phyloP scores from a whole-genome alignment of 2,888 invertebrate species.

The Campoplex capitator region DNA sequence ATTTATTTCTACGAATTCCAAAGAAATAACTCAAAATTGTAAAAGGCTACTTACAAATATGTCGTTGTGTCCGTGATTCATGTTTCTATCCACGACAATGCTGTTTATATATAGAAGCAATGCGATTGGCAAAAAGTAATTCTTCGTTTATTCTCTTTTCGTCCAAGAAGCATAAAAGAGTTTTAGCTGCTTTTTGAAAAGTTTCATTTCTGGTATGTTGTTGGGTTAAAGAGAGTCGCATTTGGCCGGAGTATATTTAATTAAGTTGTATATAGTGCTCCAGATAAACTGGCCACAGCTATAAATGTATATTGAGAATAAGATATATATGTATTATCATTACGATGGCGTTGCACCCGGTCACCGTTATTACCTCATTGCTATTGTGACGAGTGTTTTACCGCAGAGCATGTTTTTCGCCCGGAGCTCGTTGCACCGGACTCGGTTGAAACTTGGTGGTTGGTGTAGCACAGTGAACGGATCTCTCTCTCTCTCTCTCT shows the following conservation, averaged over 20 bases:
- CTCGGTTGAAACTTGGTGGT: conserved; percentile 52
- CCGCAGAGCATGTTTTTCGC: conserved; percentile 46
- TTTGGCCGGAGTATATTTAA: conserved; percentile 35
- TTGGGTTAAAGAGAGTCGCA: neutral
- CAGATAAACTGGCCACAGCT: conserved; percentile 35
- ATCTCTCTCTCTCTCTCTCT: neutral
- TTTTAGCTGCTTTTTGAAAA: neutral
- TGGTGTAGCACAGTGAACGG: conserved; percentile 15
- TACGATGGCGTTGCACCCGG: conserved; percentile 57
- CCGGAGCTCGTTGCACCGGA: conserved; percentile 54
- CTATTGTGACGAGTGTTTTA: conserved; percentile 68
- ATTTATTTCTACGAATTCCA: neutral
- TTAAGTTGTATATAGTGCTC: conserved; percentile 29
- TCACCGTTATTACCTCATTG: conserved; percentile 68
- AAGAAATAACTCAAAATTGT: neutral
- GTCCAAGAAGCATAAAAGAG: neutral
- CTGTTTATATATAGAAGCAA: too few species aligned
- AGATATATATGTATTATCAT: conserved; percentile 5
- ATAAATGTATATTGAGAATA: conserved; percentile 30
- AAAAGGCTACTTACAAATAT: too few species aligned
- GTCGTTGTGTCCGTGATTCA: too few species aligned
- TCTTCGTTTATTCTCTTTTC: too few species aligned
- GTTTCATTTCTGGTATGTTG: neutral
- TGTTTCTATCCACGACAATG: too few species aligned
- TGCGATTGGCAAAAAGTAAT: too few species aligned